Conservation (phyloP, 2,113 vertebrate genomes). For the Orientallactaga bullata region DNA sequence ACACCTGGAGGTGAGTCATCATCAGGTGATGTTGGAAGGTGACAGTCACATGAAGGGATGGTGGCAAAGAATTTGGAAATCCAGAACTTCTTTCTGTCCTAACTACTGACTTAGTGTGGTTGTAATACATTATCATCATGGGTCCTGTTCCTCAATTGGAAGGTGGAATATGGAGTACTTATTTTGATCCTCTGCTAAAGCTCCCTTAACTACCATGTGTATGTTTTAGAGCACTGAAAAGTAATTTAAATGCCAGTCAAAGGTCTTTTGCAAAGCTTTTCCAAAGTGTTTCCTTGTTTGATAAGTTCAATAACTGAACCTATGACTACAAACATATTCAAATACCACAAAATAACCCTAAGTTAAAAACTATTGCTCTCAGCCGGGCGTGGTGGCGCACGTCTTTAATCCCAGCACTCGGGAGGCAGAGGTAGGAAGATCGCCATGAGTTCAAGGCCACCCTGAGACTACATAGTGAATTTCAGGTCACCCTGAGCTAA, state of each 20-base stretch:
- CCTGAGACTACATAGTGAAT: too few species aligned
- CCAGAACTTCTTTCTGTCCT: conserved; percentile 31
- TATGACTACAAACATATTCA: conserved; percentile 6
- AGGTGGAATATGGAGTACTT: background rate
- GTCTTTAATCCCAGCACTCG: background rate
- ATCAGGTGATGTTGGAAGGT: conserved; percentile 20
- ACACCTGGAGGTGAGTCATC: conserved; percentile 93
- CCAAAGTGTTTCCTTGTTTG: conserved; percentile 45
- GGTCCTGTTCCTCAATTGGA: background rate
- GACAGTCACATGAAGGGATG: background rate
- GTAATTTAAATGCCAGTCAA: conserved; percentile 43
- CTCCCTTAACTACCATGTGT: conserved; percentile 28
- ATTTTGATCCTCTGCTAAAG: background rate
- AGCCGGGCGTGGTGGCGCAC: background rate
- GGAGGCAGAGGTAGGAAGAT: background rate
- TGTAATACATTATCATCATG: background rate
- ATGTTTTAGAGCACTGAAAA: conserved; percentile 45
- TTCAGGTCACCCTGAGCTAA: background rate
- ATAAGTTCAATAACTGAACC: background rate
- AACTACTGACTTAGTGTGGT: background rate
- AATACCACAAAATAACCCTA: conserved; percentile 7
- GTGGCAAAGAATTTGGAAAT: conserved; percentile 36
- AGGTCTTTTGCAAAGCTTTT: conserved; percentile 35
- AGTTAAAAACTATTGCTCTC: background rate
- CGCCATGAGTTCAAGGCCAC: background rate